These are phyloP conservation scores for Drosophila incognita DNA, from an alignment of 2,888 invertebrate genomes.

Conservation along the genomic window DNA sequence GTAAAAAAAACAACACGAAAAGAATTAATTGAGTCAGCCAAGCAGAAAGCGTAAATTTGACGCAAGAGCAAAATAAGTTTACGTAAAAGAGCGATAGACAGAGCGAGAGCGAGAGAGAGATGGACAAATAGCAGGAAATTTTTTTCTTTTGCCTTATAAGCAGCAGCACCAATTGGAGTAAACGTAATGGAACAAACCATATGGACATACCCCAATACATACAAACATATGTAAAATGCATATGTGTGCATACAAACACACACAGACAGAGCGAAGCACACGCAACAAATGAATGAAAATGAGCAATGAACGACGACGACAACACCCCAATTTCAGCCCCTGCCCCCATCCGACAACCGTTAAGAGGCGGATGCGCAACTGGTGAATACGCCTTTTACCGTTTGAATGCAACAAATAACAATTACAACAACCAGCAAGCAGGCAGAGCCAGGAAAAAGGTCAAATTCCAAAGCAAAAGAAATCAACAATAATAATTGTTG, in stretches of 20 bases:
- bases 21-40: conserved; percentile 78
- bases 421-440: conserved; percentile 22
- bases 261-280: conserved; percentile 44
- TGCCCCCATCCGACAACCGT: conserved; percentile 5
- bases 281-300: conserved; percentile 76
- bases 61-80: conserved; percentile 44
- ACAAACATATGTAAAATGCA: conserved; percentile 16
- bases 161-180: conserved; percentile 58
- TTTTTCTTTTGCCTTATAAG: conserved; percentile 31
- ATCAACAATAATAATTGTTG: conserved; percentile 18
- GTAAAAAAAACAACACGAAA: conserved; percentile 35
- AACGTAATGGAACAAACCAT: conserved; percentile 52
- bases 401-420: conserved; percentile 44
- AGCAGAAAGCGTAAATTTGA: conserved; percentile 76
- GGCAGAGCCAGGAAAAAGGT: conserved; percentile 42
- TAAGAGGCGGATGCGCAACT: conserved; percentile 64
- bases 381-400: conserved; percentile 62
- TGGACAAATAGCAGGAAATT: conserved; percentile 39
- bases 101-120: conserved; percentile 14
- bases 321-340: conserved; percentile 67
- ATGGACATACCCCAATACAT: conserved; percentile 26
- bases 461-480: conserved; percentile 45
- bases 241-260: conserved; percentile 17
- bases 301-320: conserved; percentile 56
- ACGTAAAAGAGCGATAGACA: conserved; percentile 16